Evolutionary conservation across 2,797 vertebrate species (phyloP), one percentile per base, ranked within the genome.

Genomic region (Alosa sapidissima): DNA sequence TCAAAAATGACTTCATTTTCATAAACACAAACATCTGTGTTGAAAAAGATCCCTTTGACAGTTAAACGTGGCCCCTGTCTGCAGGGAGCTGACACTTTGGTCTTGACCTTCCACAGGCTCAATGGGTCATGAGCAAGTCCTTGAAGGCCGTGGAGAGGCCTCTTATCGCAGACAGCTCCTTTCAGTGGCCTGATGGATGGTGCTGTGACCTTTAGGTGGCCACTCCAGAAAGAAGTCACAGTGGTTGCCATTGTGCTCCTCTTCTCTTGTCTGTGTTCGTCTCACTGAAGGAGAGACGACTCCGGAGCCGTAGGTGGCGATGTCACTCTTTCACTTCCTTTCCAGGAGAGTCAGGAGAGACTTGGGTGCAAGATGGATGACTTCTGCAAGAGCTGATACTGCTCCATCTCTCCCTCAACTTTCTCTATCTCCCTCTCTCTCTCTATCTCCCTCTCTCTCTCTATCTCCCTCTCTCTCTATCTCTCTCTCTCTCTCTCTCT

Each of bases 71-170:
- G 3, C 7, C 41, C 41, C 16, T 11, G n/a, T 24, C 58, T 60
- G 5, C 5, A 47, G 72, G 58, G 72, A 3, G 41, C 16, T 0
- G 58, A 24, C 36, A 47, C 72, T 47, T 45, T 47, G 45, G 36
- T 78, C 41, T 78, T 78, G 72, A 78, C 72, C 72, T 78, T 78
- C 47, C 72, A 21, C 72, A 78, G 72, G 72, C 72, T 45, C 41
- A 3, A 21, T 4, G 72, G 72, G 72, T 78, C 72, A 78, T 1
- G 14, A 47, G 72, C 21, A 19, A 45, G 72, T 16, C 36, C 72
- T 78, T 19, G 41, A 47, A 47, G 72, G 72, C 36, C 2, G 41
- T 14, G 41, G 16, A 78, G 16, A 21, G 19, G 16, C 13, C 72
- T 45, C 36, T 36, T 11, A 68, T 21, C 1, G 8, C 14, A 72